These are phyloP conservation scores for Plumapathes pennacea DNA, from an alignment of 92 coral and sea anemone species.

Conservation along the genomic window DNA sequence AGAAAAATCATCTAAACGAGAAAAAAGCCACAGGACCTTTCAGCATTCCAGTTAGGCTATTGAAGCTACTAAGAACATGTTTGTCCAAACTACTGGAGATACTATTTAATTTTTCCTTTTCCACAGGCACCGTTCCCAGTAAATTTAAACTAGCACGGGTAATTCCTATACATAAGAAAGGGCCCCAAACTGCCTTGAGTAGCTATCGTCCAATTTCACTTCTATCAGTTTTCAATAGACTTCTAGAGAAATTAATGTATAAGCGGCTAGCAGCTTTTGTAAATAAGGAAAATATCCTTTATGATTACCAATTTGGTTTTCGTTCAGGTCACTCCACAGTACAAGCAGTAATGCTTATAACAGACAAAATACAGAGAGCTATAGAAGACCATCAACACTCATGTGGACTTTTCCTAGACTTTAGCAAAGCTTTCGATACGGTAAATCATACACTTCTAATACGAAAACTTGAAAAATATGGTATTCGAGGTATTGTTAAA, in stretches of 20 bases:
- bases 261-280: constrained; percentile 9
- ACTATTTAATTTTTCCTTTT: constrained; percentile 34
- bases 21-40: constrained; percentile 28
- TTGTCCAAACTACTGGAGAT: constrained; percentile 14
- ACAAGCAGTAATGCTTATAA: too few species aligned
- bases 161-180: constrained; percentile 21
- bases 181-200: constrained; percentile 12
- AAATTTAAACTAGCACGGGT: constrained; percentile 18
- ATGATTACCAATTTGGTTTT: constrained; percentile 33
- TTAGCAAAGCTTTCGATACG: too few species aligned
- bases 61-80: constrained; percentile 17
- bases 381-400: too few species aligned
- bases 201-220: constrained; percentile 28
- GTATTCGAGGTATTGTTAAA: too few species aligned
- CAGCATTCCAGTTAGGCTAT: constrained; percentile 17
- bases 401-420: too few species aligned
- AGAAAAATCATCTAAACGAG: constrained; percentile 3
- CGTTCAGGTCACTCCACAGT: too few species aligned
- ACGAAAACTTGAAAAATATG: too few species aligned
- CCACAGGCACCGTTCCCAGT: constrained; percentile 31
- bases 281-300: constrained; percentile 14
- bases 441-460: too few species aligned
- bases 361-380: too few species aligned
- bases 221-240: constrained; percentile 16
- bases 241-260: constrained; percentile 18